phyloP scores from a whole-genome alignment of 2,113 vertebrate species.

The Apteryx owenii region DNA sequence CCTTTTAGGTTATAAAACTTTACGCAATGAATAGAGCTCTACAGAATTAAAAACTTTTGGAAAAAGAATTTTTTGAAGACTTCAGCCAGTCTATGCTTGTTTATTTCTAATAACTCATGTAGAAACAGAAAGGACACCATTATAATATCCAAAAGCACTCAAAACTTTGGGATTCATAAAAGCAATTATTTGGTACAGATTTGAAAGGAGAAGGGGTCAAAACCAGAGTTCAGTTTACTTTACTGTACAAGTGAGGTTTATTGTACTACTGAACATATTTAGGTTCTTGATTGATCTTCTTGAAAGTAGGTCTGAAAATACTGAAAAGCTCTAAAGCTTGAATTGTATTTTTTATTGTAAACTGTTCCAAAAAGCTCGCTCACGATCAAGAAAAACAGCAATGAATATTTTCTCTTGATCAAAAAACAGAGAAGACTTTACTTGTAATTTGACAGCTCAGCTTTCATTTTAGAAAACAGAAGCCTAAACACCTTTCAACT shows the following conservation, averaged over 20 bases:
- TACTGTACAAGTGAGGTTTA: not conserved
- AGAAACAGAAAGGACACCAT: not conserved
- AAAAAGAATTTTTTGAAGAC: not conserved
- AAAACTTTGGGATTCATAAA: accelerated
- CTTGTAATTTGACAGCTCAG: not conserved
- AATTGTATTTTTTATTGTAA: not conserved
- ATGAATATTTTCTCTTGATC: not conserved
- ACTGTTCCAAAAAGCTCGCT: not conserved
- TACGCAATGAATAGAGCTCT: not conserved
- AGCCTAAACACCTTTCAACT: not conserved
- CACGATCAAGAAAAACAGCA: not conserved
- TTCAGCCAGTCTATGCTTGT: not conserved
- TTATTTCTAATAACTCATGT: not conserved
- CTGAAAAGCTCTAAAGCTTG: not conserved
- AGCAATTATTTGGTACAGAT: not conserved
- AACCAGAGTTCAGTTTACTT: not conserved
- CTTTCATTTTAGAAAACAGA: not conserved
- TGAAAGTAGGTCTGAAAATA: not conserved
- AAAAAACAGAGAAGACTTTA: not conserved
- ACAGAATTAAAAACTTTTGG: not conserved
- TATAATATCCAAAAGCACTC: not conserved
- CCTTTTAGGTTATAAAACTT: not conserved
- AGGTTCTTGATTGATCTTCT: not conserved
- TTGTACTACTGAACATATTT: not conserved
- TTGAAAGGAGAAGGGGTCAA: not conserved